Conservation (phyloP, 2,888 invertebrate species). For the Lasioglossum marginatum region DNA sequence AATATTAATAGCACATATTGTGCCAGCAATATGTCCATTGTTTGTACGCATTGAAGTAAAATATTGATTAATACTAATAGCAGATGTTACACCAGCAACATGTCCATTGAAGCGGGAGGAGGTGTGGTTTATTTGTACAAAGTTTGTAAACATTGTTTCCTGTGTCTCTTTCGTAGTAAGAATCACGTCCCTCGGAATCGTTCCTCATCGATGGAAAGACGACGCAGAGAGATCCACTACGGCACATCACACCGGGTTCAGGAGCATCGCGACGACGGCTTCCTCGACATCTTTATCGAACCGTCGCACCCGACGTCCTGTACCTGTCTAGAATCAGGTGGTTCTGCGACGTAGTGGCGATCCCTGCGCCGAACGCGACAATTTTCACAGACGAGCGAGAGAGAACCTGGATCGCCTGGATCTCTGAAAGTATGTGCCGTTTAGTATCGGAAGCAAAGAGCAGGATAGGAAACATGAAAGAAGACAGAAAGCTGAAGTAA, state of each 20-base stretch:
- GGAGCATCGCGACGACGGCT: conserved; percentile 46
- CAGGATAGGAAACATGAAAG: conserved; percentile 10
- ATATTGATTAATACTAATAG: neutral
- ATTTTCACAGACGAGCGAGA: conserved; percentile 14
- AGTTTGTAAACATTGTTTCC: neutral
- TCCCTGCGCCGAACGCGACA: conserved; percentile 71
- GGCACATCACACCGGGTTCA: conserved; percentile 80
- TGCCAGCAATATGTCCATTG: neutral
- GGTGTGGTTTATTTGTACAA: neutral
- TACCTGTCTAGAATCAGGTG: conserved; percentile 66
- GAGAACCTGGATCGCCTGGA: conserved; percentile 2
- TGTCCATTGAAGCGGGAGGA: neutral
- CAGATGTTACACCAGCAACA: neutral
- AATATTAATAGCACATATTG: too few species aligned
- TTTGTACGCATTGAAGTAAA: neutral
- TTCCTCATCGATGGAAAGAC: conserved; percentile 69
- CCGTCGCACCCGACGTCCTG: conserved; percentile 10
- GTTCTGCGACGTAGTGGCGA: conserved; percentile 75
- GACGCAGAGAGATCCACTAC: conserved; percentile 79
- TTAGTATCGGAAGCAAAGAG: neutral
- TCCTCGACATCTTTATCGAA: neutral
- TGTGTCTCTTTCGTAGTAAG: neutral
- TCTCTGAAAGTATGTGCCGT: conserved; percentile 21
- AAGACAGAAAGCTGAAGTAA: neutral
- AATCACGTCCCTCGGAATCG: neutral